Evolutionary conservation across 2,797 vertebrate species (phyloP).

Genomic region (Otolemur crassicaudatus): DNA sequence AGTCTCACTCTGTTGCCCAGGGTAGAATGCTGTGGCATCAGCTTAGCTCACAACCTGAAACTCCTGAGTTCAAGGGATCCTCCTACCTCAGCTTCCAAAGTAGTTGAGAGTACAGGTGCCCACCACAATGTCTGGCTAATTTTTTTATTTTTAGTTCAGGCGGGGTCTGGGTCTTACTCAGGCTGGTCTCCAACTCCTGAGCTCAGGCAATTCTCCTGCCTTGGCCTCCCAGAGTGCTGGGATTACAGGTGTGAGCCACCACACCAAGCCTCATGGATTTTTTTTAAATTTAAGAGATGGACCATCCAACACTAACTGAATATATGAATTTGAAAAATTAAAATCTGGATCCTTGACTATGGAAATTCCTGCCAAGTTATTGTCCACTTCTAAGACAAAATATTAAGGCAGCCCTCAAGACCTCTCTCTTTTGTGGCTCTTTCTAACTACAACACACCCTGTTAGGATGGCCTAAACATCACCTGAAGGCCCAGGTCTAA

Average conservation of each 20-base stretch:
- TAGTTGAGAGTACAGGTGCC: too few relatives aligned
- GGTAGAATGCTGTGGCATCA: background rate
- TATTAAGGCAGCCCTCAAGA: background rate
- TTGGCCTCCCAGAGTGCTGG: too few relatives aligned
- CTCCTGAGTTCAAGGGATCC: too few relatives aligned
- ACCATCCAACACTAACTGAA: background rate
- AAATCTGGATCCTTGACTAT: background rate
- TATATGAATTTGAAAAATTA: background rate
- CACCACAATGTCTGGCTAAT: too few relatives aligned
- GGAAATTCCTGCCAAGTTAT: background rate
- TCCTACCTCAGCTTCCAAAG: too few relatives aligned
- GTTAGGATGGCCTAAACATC: background rate
- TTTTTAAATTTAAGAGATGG: background rate
- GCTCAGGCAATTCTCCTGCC: too few relatives aligned
- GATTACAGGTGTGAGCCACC: too few relatives aligned
- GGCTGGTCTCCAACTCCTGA: too few relatives aligned
- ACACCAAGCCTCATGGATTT: too few relatives aligned
- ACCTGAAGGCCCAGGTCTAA: background rate
- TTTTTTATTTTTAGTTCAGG: too few relatives aligned
- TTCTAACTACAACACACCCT: background rate
- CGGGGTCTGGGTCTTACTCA: too few relatives aligned
- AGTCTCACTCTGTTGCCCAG: background rate
- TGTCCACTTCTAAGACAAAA: background rate
- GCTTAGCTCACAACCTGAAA: too few relatives aligned
- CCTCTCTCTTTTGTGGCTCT: background rate